Evolutionary conservation across 2,797 vertebrate genomes (phyloP), one percentile per base, ranked within the genome.

Genomic region (Florisuga fusca): DNA sequence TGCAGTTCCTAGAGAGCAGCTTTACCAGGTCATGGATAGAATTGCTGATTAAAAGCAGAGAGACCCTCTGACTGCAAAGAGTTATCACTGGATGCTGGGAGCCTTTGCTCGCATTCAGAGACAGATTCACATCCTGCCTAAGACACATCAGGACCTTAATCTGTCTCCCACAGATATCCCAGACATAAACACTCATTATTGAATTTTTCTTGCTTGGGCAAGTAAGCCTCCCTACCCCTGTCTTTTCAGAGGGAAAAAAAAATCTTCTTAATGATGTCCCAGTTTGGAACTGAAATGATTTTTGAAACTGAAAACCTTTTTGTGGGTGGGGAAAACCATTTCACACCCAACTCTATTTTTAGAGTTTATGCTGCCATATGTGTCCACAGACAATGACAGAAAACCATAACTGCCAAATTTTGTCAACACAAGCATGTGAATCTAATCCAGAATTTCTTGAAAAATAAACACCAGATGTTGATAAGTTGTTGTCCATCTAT

Each of bases 271-370:
- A 83, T 61, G 61, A 57, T 77, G 79, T 89, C 73, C 67, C 58
- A 61, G 15, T 46, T 81, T 27, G 38, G 75, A 87, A 85, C 62
- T 10, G 50, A 58, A 91, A 89, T 23, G 34, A 26, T 85, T 85
- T 93, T 54, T 87, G 75, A 96, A 96, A 94, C 72, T 75, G 89
- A 93, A 92, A 94, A 85, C 62, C 10, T 16, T 78, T 75, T 51
- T 2, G 15, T 86, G 74, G 73, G 43, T 72, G 79, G 58, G 64
- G 73, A 38, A 90, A 96, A 78, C 43, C 29, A 78, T 78, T 91
- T 94, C 51, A 68, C 50, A 75, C 31, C 1, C 50, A 43, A 50
- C 10, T 90, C 50, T 86, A 48, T 48, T 58, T 88, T 72, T 73
- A 92, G 84, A 93, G 31, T 67, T 82, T 46, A 94, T 84, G 41